Percentiles rank a stretch among this genome's conserved stretches.
phyloP scores from a whole-genome alignment of 1,140 invertebrate species.

The Brachionus rubens region DNA sequence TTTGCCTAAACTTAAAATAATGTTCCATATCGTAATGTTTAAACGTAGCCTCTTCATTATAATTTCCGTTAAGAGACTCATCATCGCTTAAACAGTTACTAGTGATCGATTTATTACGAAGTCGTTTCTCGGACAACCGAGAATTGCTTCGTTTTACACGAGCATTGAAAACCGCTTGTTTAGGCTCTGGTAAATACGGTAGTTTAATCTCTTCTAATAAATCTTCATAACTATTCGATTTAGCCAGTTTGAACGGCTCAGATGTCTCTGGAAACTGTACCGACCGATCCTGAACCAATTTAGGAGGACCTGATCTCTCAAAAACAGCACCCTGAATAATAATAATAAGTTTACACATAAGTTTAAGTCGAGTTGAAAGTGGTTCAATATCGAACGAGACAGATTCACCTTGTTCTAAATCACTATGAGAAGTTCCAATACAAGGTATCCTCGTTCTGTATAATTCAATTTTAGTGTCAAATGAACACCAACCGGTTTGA shows the following conservation, averaged over 20 bases:
- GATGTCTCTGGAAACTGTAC: conserved; percentile 14
- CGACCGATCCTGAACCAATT: conserved; percentile 37
- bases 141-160: conserved; percentile 15
- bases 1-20: conserved; percentile 27
- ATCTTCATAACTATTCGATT: conserved; percentile 27
- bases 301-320: conserved; percentile 4
- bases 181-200: background rate
- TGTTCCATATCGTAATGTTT: conserved; percentile 24
- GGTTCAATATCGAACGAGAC: conserved; percentile 21
- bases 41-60: background rate
- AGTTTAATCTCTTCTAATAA: background rate
- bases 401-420: conserved; percentile 12
- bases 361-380: conserved; percentile 23
- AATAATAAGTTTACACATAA: conserved; percentile 44
- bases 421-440: background rate
- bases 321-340: conserved; percentile 20
- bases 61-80: background rate
- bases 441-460: background rate
- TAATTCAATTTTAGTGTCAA: background rate
- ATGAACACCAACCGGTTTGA: background rate
- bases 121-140: background rate
- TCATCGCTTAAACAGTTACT: conserved; percentile 33
- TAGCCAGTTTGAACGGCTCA: background rate
- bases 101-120: background rate
- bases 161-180: background rate